phyloP scores from a whole-genome alignment of 2,888 invertebrate genomes.

The Metalampra italica region DNA sequence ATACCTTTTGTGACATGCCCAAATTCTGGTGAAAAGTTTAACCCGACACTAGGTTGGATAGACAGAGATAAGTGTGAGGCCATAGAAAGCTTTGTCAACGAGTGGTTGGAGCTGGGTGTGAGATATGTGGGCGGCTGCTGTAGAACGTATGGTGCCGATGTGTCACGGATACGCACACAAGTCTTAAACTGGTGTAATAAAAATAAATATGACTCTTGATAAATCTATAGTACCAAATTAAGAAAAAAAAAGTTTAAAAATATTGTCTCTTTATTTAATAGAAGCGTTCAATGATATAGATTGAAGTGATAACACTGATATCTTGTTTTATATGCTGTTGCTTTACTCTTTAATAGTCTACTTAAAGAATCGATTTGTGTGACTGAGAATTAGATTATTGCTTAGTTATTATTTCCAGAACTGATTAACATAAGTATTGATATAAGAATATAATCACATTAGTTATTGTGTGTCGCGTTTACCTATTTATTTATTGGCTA shows the following conservation, averaged over 20 bases:
- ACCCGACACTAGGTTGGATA: conserved; percentile 80
- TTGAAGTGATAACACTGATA: no score
- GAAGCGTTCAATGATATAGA: no score
- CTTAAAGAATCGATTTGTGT: no score
- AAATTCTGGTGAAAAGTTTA: conserved; percentile 91
- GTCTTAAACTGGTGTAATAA: conserved; percentile 36
- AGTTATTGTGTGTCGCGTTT: no score
- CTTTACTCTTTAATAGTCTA: no score
- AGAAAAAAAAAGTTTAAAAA: not conserved
- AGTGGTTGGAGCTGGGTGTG: conserved; percentile 89
- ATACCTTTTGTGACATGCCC: conserved; percentile 93
- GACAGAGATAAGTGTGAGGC: conserved; percentile 81
- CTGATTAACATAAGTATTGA: no score
- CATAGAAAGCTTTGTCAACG: conserved; percentile 82
- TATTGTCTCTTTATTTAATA: no score
- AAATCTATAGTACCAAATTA: not conserved
- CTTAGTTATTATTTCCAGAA: no score
- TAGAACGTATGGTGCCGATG: conserved; percentile 87
- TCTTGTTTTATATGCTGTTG: no score
- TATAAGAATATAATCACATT: no score
- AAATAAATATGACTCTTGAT: conserved; percentile 10
- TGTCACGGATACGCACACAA: conserved; percentile 76
- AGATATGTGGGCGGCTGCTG: conserved; percentile 95
- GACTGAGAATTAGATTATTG: no score
- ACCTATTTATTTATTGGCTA: no score